Evolutionary conservation across 2,888 invertebrate species (phyloP).

Genomic region (Netelia inedita): DNA sequence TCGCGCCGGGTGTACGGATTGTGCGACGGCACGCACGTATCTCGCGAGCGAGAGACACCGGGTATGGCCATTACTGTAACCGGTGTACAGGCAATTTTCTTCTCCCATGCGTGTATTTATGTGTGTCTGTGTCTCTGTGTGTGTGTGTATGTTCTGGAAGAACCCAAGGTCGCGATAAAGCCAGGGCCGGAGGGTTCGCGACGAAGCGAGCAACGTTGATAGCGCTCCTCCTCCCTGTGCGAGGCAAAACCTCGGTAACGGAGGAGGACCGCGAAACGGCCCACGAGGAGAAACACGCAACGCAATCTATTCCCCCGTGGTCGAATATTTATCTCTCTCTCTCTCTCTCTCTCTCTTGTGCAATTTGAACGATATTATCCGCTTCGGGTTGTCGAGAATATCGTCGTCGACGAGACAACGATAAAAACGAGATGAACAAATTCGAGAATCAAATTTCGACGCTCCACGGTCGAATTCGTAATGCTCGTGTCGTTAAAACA

Average conservation of each 20-base stretch:
- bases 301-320: background rate
- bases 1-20: too few relatives aligned
- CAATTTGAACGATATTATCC: background rate
- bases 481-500: background rate
- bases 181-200: conserved; percentile 14
- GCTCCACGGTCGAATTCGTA: background rate
- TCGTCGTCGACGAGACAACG: background rate
- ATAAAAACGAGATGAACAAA: background rate
- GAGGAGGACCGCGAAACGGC: conserved; percentile 10
- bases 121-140: conserved; percentile 14
- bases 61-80: conserved; percentile 76
- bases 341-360: background rate
- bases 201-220: background rate
- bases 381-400: background rate
- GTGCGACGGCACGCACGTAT: conserved; percentile 10
- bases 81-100: conserved; percentile 71
- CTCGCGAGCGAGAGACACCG: conserved; percentile 62
- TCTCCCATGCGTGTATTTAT: background rate
- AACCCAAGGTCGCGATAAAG: conserved; percentile 74
- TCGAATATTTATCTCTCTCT: too few relatives aligned
- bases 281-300: background rate
- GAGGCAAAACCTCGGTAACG: background rate
- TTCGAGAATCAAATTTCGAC: background rate
- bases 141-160: conserved; percentile 38
- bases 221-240: background rate